phyloP scores from a whole-genome alignment of 2,797 vertebrate species.

The Corythornis leucogaster region DNA sequence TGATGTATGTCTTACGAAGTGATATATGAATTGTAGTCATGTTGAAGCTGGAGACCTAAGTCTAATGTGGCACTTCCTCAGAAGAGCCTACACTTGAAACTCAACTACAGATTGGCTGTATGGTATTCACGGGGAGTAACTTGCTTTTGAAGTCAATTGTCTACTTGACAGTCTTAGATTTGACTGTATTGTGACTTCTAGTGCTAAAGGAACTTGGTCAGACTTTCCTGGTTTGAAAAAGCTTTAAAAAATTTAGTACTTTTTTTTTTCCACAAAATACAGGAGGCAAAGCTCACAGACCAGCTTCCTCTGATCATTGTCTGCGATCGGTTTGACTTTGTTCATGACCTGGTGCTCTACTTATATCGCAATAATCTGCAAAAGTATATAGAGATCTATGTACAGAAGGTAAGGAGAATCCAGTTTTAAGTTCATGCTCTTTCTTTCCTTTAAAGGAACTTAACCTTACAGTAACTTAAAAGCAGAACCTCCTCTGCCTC shows the following conservation, averaged over 20 bases:
- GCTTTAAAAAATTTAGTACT: background rate
- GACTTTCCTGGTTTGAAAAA: background rate
- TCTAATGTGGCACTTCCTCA: background rate
- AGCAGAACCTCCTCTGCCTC: background rate
- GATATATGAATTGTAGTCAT: background rate
- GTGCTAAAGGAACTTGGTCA: background rate
- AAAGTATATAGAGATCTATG: conserved; percentile 97
- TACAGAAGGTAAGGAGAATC: conserved; percentile 89
- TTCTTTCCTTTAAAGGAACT: background rate
- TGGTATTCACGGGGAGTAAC: background rate
- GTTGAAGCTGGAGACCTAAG: background rate
- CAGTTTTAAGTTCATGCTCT: background rate
- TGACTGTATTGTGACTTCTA: background rate
- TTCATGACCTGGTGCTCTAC: conserved; percentile 93
- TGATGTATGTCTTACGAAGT: background rate
- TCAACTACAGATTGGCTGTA: background rate
- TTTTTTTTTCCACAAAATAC: background rate
- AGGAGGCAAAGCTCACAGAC: conserved; percentile 96
- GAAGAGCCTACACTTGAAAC: background rate
- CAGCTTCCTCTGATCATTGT: conserved; percentile 97
- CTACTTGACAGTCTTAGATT: background rate
- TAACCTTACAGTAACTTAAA: background rate
- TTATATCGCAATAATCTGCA: conserved; percentile 94
- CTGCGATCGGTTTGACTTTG: conserved; percentile 94
- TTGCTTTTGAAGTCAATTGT: background rate